Base-by-base conservation (phyloP, 2,888 invertebrate genomes). In the Spodoptera picta region DNA sequence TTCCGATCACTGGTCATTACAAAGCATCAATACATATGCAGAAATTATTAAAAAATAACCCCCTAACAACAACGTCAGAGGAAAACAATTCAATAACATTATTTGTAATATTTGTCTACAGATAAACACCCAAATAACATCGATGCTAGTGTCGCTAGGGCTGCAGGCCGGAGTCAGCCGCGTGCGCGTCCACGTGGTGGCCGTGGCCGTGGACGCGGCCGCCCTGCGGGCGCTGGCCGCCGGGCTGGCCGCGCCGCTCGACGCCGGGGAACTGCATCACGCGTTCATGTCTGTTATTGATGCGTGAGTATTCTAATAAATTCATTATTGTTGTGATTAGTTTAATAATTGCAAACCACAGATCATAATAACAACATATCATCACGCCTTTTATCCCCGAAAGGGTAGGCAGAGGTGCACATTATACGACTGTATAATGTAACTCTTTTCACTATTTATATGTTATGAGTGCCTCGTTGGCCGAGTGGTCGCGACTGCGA, bases 81-180 rank as follows among this genome's bases (percentile, higher is more conserved):
- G 19, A 19, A 19, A 19, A 2, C 19, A 19, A 19, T 19, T 19
- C 19, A 19, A 19, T 49, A n/a, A 10, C 31, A 24, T 4, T 14
- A 14, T 44, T 11, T 19, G 3, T 19, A 27, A 31, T 23, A 19
- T 12, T 10, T 7, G 11, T 59, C 47, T 1, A 36, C 70, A 91
- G 90, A 89, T 93, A 63, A 88, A 84, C 81, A 90, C 83, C 0
- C 90, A 90, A 72, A 71, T 92, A 31, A 88, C 87, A 1, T 83
- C 90, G 0, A 82, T 79, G 0, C 82, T 92, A 19, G 76, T 82
- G 1, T 71, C 74, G 0, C 79, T 93, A 4, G 92, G 92, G 0
- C 70, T 90, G 4, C 81, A 84, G 45, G 75, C 85, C 6, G 52
- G 82, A 47, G 55, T 87, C n/a, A 58, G 72, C 1, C 85, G 92